phyloP scores from a whole-genome alignment of 1,140 invertebrate genomes.

The Drosophila bocqueti region DNA sequence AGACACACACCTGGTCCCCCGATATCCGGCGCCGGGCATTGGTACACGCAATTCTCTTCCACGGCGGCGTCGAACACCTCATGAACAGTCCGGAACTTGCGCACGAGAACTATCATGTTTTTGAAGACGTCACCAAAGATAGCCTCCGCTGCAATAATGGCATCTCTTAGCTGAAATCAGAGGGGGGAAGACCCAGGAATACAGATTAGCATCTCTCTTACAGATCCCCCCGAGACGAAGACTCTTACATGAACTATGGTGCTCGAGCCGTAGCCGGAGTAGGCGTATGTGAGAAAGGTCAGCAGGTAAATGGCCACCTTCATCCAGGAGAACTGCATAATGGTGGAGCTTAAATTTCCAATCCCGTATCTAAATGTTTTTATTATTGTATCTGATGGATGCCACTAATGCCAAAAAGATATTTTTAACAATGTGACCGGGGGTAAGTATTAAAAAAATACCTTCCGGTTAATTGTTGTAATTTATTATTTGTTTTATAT shows the following conservation, averaged over 20 bases:
- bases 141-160: conserved; percentile 91
- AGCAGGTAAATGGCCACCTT: conserved; percentile 90
- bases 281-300: conserved; percentile 91
- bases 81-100: conserved; percentile 91
- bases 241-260: conserved; percentile 87
- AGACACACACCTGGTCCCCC: conserved; percentile 85
- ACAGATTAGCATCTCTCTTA: conserved; percentile 1
- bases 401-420: conserved; percentile 12
- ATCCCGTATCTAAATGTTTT: neutral
- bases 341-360: conserved; percentile 15
- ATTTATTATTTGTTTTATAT: neutral
- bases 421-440: conserved; percentile 6
- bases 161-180: conserved; percentile 87
- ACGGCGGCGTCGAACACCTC: conserved; percentile 93
- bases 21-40: conserved; percentile 87
- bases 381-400: conserved; percentile 8
- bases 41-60: conserved; percentile 92
- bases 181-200: conserved; percentile 13
- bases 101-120: conserved; percentile 91
- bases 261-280: conserved; percentile 91
- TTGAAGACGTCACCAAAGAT: conserved; percentile 91
- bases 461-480: neutral
- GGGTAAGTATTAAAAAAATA: neutral
- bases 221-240: neutral
- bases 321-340: conserved; percentile 90